These are phyloP conservation scores for Hydraecia micacea DNA, from an alignment of 2,888 invertebrate species.

Conservation along the genomic window DNA sequence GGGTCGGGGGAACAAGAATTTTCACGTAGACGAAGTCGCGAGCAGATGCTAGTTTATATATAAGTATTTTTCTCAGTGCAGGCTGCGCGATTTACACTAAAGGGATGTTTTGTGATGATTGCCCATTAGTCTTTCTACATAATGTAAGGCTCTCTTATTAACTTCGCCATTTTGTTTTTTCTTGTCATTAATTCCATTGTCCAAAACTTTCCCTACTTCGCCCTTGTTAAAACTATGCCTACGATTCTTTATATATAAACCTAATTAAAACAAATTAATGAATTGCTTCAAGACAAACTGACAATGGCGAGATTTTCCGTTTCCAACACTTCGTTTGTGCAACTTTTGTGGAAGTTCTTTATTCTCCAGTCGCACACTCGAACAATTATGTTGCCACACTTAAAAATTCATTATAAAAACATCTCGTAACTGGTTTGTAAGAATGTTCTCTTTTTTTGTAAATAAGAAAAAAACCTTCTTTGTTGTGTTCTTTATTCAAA, in stretches of 20 bases:
- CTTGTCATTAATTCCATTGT: background rate
- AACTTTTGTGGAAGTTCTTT: conserved; percentile 22
- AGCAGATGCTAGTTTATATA: background rate
- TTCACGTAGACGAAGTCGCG: background rate
- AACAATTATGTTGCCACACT: conserved; percentile 43
- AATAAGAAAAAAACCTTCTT: conserved; percentile 34
- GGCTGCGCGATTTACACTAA: background rate
- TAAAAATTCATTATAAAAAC: conserved; percentile 39
- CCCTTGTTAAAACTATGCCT: background rate
- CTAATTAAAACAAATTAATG: conserved; percentile 27
- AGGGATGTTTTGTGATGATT: background rate
- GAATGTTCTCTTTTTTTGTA: conserved; percentile 24
- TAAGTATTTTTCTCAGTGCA: background rate
- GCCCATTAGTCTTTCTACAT: background rate
- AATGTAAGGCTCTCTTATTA: too few relatives aligned
- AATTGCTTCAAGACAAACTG: conserved; percentile 16
- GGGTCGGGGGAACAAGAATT: background rate
- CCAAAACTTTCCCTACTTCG: background rate
- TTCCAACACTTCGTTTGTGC: conserved; percentile 3
- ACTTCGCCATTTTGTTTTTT: background rate
- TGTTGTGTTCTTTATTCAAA: conserved; percentile 34
- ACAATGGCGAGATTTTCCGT: conserved; percentile 1
- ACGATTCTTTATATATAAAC: background rate
- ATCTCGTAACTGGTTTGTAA: conserved; percentile 29
- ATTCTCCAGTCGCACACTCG: conserved; percentile 2